phyloP scores from a whole-genome alignment of 2,797 vertebrate genomes.

The Anas bernieri region DNA sequence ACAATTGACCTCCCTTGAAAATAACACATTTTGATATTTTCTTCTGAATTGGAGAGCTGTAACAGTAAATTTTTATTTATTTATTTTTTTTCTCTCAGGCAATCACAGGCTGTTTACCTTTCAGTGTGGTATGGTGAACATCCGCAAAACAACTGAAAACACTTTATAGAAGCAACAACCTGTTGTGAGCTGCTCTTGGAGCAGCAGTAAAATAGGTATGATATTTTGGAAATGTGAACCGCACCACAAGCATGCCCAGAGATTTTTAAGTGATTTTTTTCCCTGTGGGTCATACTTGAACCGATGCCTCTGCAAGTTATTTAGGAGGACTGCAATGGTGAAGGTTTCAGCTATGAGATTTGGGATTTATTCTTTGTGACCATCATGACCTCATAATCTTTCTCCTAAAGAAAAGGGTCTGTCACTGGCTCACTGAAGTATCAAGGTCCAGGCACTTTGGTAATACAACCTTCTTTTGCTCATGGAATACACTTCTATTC shows the following conservation, averaged over 20 bases:
- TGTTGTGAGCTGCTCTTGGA: background rate
- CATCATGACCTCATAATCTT: background rate
- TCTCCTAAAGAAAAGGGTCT: background rate
- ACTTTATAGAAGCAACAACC: background rate
- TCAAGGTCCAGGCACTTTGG: fast-evolving
- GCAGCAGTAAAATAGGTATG: background rate
- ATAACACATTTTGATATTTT: background rate
- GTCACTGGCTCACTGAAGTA: background rate
- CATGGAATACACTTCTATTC: background rate
- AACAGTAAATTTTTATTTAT: background rate
- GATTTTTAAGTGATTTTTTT: background rate
- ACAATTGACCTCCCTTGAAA: background rate
- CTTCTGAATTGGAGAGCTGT: background rate
- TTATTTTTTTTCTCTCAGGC: background rate
- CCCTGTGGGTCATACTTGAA: background rate
- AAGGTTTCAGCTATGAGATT: background rate
- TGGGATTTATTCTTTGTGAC: background rate
- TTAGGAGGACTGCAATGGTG: background rate
- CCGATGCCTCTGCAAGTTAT: background rate
- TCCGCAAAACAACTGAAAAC: background rate
- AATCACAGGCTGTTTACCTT: background rate
- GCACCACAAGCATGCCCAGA: background rate
- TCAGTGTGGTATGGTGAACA: background rate
- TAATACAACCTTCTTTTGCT: background rate
- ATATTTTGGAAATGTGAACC: background rate